Evolutionary conservation across 2,888 invertebrate genomes (phyloP), one percentile per base, ranked within the genome.

Genomic region (Xestobium rufovillosum): DNA sequence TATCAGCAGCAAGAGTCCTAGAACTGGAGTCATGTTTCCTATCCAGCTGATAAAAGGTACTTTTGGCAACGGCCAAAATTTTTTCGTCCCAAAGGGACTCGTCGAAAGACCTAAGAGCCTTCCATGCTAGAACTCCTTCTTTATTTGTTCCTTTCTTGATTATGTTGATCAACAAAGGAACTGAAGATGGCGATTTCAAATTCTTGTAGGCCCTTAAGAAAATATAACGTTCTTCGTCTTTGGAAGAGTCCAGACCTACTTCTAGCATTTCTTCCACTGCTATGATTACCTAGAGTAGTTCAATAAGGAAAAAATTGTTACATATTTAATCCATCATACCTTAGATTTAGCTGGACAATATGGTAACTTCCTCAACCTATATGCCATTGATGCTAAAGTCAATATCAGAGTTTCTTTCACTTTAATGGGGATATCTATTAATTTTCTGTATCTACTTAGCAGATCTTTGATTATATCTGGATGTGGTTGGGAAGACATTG

Each of bases 201-300:
- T 87, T 88, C 48, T 78, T 77, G 26, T 87, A 60, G 0, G 80
- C 79, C 35, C 83, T 69, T 17, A 87, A 65, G 51, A 75, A 80
- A 31, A 72, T 67, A 13, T 71, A 60, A 38, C 72, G 70, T 50
- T 83, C 82, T 1, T 69, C 68, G 3, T 71, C 68, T 45, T 61
- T 58, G 3, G 59, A 50, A 17, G 55, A 53, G 25, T 62, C 59
- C 12, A 65, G 48, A 34, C 59, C 56, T 31, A 65, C 60, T 4
- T 61, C 30, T 2, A 69, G 53, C 1, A 56, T 52, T 38, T 55
- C 62, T 51, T 64, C 60, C 1, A 69, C 64, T 13, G 62, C 58
- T 31, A 56, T 49, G 12, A 60, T 45, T 13, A 65, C 42, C 68
- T 69, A 42, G 16, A 56, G 59, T 34, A 19, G 23, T 19, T 19